A percentile compares a stretch with the other conserved stretches of the same genome.
Evolutionary conservation across 2,888 invertebrate genomes (phyloP).

Genomic region (Emmelina monodactyla): DNA sequence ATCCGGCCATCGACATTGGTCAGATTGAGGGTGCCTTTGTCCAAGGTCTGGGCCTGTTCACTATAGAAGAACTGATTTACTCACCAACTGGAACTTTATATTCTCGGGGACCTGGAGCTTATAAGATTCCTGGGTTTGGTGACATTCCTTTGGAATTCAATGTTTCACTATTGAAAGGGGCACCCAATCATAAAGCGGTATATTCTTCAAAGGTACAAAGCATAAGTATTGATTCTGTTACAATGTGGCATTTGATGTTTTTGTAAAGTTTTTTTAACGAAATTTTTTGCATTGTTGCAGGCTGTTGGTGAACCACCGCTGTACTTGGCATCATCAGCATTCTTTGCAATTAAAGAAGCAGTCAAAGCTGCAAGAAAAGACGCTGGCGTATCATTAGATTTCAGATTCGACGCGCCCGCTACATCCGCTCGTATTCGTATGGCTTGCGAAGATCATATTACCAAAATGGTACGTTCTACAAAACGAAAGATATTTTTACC

Average conservation of each 20-base stretch:
- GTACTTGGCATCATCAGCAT: constrained; percentile 85
- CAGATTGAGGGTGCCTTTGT: constrained; percentile 96
- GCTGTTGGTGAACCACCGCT: constrained; percentile 96
- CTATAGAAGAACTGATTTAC: constrained; percentile 88
- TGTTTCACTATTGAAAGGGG: constrained; percentile 90
- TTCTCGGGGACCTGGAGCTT: constrained; percentile 91
- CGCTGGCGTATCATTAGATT: constrained; percentile 66
- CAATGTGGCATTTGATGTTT: background rate
- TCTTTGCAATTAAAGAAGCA: constrained; percentile 91
- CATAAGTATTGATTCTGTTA: background rate
- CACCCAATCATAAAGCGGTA: constrained; percentile 88
- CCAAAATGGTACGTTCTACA: constrained; percentile 68
- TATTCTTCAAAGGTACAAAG: constrained; percentile 89
- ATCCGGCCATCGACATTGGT: constrained; percentile 96
- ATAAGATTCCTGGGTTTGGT: constrained; percentile 92
- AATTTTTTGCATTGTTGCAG: constrained; percentile 46
- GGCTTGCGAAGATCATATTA: constrained; percentile 87
- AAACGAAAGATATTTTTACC: background rate
- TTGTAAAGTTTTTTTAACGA: background rate
- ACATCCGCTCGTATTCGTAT: constrained; percentile 89
- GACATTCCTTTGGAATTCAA: constrained; percentile 93
- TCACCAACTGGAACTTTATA: constrained; percentile 83
- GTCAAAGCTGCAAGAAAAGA: constrained; percentile 80
- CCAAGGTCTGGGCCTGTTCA: constrained; percentile 93
- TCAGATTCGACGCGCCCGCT: constrained; percentile 82